Evolutionary conservation across 2,797 vertebrate genomes (phyloP).

Genomic region (Odontamblyopus rebecca): DNA sequence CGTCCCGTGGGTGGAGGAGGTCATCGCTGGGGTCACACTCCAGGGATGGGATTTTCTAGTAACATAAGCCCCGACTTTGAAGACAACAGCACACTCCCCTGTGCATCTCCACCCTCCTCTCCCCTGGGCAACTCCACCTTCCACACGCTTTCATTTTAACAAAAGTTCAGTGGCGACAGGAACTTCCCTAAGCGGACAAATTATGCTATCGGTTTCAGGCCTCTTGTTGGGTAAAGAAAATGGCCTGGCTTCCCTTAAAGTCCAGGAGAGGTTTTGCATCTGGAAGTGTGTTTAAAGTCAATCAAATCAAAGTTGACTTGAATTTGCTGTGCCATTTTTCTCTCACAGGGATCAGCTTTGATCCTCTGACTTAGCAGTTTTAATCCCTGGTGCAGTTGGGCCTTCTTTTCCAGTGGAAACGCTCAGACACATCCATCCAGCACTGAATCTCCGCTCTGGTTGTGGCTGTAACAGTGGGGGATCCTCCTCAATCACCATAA

Average conservation of each 20-base stretch:
- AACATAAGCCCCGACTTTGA: slow-evolving; percentile 61
- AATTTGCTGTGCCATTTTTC: slow-evolving; percentile 38
- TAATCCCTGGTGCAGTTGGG: slow-evolving; percentile 3
- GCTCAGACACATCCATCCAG: slow-evolving; percentile 78
- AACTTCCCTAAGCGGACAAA: slow-evolving; percentile 83
- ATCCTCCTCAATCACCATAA: slow-evolving; percentile 86
- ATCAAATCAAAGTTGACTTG: slow-evolving; percentile 50
- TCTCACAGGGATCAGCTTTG: slow-evolving; percentile 32
- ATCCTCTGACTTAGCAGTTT: slow-evolving; percentile 24
- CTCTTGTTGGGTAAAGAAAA: slow-evolving; percentile 46
- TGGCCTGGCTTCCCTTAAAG: slow-evolving; percentile 32
- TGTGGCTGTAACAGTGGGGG: slow-evolving; percentile 81
- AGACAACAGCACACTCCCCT: slow-evolving; percentile 57
- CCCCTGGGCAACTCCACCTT: slow-evolving; percentile 64
- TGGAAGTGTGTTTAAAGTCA: slow-evolving; percentile 58
- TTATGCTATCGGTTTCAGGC: slow-evolving; percentile 88
- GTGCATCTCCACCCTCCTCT: slow-evolving; percentile 56
- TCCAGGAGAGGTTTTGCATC: slow-evolving; percentile 47
- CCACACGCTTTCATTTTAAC: slow-evolving; percentile 76
- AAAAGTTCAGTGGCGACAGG: slow-evolving; percentile 74
- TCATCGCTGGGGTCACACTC: slow-evolving; percentile 44
- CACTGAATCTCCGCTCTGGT: slow-evolving; percentile 79
- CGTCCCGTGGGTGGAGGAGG: slow-evolving; percentile 52
- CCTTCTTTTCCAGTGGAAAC: slow-evolving; percentile 61
- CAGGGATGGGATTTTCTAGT: slow-evolving; percentile 62